A percentile compares a stretch with the other conserved stretches of the same genome.
Conservation (phyloP, 2,888 invertebrate genomes). For the Melitaea athalia region DNA sequence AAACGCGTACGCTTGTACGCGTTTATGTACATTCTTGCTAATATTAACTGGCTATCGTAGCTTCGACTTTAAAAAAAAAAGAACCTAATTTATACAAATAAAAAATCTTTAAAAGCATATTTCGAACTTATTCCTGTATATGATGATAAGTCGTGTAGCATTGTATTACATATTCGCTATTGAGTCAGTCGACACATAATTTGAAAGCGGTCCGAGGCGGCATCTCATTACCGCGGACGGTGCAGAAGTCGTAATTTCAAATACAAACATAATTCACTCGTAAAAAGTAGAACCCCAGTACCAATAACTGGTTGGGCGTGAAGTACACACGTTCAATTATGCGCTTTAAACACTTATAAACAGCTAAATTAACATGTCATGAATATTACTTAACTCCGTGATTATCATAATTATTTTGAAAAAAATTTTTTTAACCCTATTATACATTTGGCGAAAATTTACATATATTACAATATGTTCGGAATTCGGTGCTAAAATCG, state of each 20-base stretch:
- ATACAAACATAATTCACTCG: slow-evolving; percentile 26
- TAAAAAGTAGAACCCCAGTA: slow-evolving; percentile 33
- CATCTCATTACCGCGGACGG: slow-evolving; percentile 11
- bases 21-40: no score
- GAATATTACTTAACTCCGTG: slow-evolving; percentile 78
- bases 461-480: slow-evolving; percentile 66
- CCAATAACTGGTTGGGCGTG: slow-evolving; percentile 35
- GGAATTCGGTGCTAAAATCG: slow-evolving; percentile 40
- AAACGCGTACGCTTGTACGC: no score
- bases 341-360: slow-evolving; percentile 68
- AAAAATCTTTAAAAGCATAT: background rate
- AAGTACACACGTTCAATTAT: slow-evolving; percentile 60
- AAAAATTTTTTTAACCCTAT: slow-evolving; percentile 55
- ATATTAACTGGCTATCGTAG: no score
- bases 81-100: no score
- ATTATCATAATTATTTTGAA: slow-evolving; percentile 56
- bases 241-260: slow-evolving; percentile 24
- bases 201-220: slow-evolving; percentile 8
- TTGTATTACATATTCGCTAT: slow-evolving; percentile 1
- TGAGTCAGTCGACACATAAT: background rate
- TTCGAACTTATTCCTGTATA: background rate
- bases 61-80: no score
- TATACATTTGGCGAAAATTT: slow-evolving; percentile 71
- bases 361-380: slow-evolving; percentile 76
- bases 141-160: background rate